phyloP scores from a whole-genome alignment of 1,140 invertebrate genomes.

The Aradophagus sp. region DNA sequence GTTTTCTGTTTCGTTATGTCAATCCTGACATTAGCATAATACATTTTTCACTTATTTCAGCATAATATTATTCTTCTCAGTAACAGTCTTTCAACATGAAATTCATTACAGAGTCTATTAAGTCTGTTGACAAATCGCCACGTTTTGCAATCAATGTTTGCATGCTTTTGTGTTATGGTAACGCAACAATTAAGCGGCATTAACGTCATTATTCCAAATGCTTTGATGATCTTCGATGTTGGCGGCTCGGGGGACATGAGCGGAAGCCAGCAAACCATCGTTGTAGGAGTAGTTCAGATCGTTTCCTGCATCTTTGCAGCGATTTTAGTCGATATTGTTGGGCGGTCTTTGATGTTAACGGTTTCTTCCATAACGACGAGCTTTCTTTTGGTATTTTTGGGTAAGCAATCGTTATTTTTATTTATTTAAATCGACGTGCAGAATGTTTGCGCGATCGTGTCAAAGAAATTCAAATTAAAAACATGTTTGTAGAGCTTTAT shows the following conservation, averaged over 20 bases:
- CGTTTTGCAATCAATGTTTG: conserved; percentile 78
- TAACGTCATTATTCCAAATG: conserved; percentile 88
- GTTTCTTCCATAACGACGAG: conserved; percentile 80
- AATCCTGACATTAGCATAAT: too few species aligned
- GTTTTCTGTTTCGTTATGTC: not conserved
- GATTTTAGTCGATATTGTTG: conserved; percentile 82
- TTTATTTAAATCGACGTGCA: conserved; percentile 18
- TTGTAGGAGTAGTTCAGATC: conserved; percentile 86
- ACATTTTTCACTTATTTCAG: too few species aligned
- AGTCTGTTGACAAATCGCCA: conserved; percentile 54
- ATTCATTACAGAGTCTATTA: conserved; percentile 27
- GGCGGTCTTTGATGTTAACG: conserved; percentile 82
- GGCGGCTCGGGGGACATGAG: conserved; percentile 76
- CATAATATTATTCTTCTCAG: too few species aligned
- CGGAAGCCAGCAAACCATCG: conserved; percentile 78
- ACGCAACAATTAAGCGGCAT: conserved; percentile 90
- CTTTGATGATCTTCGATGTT: conserved; percentile 82
- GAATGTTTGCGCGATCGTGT: too few species aligned
- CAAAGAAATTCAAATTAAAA: too few species aligned
- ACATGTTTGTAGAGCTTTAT: too few species aligned
- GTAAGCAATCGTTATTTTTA: conserved; percentile 59
- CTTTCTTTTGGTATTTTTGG: conserved; percentile 78
- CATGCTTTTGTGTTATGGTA: conserved; percentile 83
- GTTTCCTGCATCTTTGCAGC: conserved; percentile 80
- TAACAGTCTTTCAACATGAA: too few species aligned